Evolutionary conservation across 1,140 invertebrate species (phyloP).

Genomic region (Panonychus citri): DNA sequence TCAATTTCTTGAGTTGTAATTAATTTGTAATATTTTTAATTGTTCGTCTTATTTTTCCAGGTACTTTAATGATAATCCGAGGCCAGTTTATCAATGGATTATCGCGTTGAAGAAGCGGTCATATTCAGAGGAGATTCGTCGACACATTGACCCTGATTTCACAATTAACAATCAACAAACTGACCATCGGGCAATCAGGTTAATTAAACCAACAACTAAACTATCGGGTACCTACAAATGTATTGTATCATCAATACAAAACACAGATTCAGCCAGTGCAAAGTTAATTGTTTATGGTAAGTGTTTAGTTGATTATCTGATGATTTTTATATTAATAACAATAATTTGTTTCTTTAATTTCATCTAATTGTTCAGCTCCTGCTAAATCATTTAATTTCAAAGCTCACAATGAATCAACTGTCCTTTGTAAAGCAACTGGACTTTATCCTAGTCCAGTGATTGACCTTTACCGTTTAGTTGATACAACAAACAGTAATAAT

Average conservation of each 20-base stretch:
- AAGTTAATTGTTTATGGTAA: constrained; percentile 8
- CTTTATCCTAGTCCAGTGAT: constrained; percentile 5
- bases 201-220: constrained; percentile 3
- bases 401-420: constrained; percentile 1
- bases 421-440: constrained; percentile 3
- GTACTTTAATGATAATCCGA: constrained; percentile 1
- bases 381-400: constrained; percentile 4
- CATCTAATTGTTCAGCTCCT: background rate
- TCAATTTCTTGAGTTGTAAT: background rate
- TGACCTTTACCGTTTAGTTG: background rate
- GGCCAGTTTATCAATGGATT: constrained; percentile 8
- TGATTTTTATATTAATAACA: background rate
- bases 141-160: background rate
- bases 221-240: constrained; percentile 4
- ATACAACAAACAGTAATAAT: too few relatives aligned
- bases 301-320: background rate
- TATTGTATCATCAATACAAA: background rate
- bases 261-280: background rate
- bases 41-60: background rate
- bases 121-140: background rate
- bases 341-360: background rate
- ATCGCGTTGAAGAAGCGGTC: background rate
- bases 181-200: constrained; percentile 2
- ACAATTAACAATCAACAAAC: background rate
- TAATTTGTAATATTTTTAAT: too few relatives aligned